These are phyloP conservation scores for Petrolisthes manimaculis DNA, from an alignment of 2,888 invertebrate species.

Conservation along the genomic window DNA sequence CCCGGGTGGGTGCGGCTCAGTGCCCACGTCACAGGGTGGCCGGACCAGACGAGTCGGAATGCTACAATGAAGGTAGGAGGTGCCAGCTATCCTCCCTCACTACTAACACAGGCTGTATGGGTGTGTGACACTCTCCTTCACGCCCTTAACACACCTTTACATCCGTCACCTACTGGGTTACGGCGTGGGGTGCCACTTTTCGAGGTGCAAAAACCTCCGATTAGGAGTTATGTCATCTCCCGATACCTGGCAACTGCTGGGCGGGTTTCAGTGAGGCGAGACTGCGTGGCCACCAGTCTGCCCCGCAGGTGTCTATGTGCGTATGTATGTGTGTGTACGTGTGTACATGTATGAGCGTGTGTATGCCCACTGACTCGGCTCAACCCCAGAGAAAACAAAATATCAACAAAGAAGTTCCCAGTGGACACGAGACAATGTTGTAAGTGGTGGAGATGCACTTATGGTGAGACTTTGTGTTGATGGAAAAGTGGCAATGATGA, in stretches of 20 bases:
- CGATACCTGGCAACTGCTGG: slow-evolving; percentile 29
- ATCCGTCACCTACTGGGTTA: not conserved
- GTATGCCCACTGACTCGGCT: not conserved
- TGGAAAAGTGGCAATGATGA: not conserved
- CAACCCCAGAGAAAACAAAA: not conserved
- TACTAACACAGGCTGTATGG: not conserved
- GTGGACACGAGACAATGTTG: not conserved
- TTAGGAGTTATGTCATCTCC: not conserved
- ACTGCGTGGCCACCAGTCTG: slow-evolving; percentile 53
- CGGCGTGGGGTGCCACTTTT: not conserved
- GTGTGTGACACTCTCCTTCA: not conserved
- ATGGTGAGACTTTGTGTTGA: no score
- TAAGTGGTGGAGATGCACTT: not conserved
- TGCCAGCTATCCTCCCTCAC: not conserved
- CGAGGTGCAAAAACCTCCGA: not conserved
- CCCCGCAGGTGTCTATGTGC: slow-evolving; percentile 43
- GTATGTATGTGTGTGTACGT: slow-evolving; percentile 34
- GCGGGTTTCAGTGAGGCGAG: slow-evolving; percentile 43
- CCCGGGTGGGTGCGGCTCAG: not conserved
- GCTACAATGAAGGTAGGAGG: slow-evolving; percentile 46
- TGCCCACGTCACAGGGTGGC: slow-evolving; percentile 42
- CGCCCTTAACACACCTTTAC: not conserved
- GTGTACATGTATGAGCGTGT: slow-evolving; percentile 16
- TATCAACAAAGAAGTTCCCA: not conserved
- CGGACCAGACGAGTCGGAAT: slow-evolving; percentile 51